Evolutionary conservation across 2,888 invertebrate genomes (phyloP).

Genomic region (Trichogramma dendrolimi): DNA sequence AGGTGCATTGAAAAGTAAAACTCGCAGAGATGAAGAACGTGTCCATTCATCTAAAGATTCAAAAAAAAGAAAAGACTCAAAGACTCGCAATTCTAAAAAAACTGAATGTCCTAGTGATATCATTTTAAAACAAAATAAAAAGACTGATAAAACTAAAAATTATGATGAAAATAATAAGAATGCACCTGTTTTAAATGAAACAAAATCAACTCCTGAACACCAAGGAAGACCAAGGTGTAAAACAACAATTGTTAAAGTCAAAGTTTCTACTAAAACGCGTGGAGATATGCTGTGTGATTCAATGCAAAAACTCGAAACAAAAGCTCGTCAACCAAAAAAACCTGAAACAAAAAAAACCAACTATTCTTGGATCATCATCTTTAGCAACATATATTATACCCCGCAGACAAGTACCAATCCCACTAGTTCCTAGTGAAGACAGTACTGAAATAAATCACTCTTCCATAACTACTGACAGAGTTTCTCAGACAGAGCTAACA

Average conservation of each 20-base stretch:
- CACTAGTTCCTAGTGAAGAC: too few relatives aligned
- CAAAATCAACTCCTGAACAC: slow-evolving; percentile 42
- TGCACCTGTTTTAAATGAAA: slow-evolving; percentile 3
- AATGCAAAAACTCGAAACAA: slow-evolving; percentile 53
- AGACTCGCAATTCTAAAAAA: background rate
- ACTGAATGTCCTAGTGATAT: background rate
- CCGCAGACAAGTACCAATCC: slow-evolving; percentile 16
- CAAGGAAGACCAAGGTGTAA: slow-evolving; percentile 27
- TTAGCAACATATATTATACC: slow-evolving; percentile 16
- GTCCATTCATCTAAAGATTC: slow-evolving; percentile 7
- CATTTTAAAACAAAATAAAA: background rate
- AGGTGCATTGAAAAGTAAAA: background rate
- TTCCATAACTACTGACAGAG: too few relatives aligned
- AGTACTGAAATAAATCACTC: too few relatives aligned
- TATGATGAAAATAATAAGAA: slow-evolving; percentile 6
- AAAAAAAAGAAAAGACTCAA: background rate
- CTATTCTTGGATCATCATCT: background rate
- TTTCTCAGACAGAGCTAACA: too few relatives aligned
- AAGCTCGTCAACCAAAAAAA: slow-evolving; percentile 50
- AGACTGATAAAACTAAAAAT: slow-evolving; percentile 1
- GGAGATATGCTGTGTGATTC: slow-evolving; percentile 55
- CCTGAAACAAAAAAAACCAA: background rate
- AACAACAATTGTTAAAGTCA: slow-evolving; percentile 46
- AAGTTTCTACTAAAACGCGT: slow-evolving; percentile 56
- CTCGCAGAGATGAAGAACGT: background rate